Base-by-base conservation (phyloP, 2,888 invertebrate genomes). In the Clistopyga incitator region DNA sequence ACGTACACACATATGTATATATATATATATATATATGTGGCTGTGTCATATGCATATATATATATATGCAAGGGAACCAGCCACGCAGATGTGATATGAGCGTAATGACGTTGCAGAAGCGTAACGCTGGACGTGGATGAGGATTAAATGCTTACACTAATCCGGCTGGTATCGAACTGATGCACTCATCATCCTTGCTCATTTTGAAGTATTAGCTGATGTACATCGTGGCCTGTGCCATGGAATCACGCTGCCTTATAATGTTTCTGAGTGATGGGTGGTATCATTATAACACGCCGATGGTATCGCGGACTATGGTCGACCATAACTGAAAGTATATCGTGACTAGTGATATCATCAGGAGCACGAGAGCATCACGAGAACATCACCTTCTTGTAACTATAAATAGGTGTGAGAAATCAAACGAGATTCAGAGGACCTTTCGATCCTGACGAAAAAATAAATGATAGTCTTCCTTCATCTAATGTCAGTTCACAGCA, bases 121-220 rank as follows among this genome's bases (percentile, higher is more conserved):
- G 68, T 75, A 80, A 75, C 70, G 75, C 75, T 45, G 67, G 70
- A 75, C 80, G 75, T 45, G 52, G 64, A 64, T 70, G 80, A 81
- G 70, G 61, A 81, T 81, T 81, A 81, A 81, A 81, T 81, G 80
- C 75, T 68, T 50, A 68, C 68, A 50, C 68, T 70, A 75, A 74
- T 76, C 75, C 52, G 64, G 52, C 20, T 54, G 25, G 75, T 54
- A 81, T 76, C 75, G 70, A 75, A 75, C 75, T 52, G 61, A 81
- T 64, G 80, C 70, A 25, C 80, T 81, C 80, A 75, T 81, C 75
- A 75, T 72, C 56, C 52, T 47, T 68, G 25, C 75, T 11, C 47
- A 50, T 50, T 15, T 11, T 61, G n/a, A 29, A 38, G 23, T 50
- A 67, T 38, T 23, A 65, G 50, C 65, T 23, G 65, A 42, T 50